Evolutionary conservation across 2,888 invertebrate species (phyloP).

Genomic region (Drosophila mimica): DNA sequence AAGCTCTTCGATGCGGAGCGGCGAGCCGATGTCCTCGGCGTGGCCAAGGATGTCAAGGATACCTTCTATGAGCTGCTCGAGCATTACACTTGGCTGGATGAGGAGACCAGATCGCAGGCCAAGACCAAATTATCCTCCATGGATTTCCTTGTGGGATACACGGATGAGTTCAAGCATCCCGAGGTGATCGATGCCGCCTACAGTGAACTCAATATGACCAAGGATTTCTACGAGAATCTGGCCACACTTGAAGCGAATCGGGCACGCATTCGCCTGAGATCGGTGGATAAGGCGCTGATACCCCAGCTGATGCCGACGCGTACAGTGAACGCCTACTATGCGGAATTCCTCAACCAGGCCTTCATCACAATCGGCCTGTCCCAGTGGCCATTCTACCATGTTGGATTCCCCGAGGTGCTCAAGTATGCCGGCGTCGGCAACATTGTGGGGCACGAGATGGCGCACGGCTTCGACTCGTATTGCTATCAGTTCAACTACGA

Average conservation of each 20-base stretch:
- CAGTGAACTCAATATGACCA: slow-evolving; percentile 61
- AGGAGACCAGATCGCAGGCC: slow-evolving; percentile 78
- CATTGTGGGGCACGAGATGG: slow-evolving; percentile 82
- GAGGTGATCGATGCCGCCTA: slow-evolving; percentile 68
- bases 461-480: slow-evolving; percentile 81
- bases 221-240: slow-evolving; percentile 73
- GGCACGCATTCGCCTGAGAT: slow-evolving; percentile 59
- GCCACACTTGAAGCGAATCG: slow-evolving; percentile 70
- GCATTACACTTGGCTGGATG: slow-evolving; percentile 79
- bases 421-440: slow-evolving; percentile 81
- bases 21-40: slow-evolving; percentile 72
- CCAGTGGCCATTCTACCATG: slow-evolving; percentile 80
- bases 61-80: slow-evolving; percentile 78
- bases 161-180: slow-evolving; percentile 76
- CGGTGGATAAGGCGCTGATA: slow-evolving; percentile 76
- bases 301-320: slow-evolving; percentile 78
- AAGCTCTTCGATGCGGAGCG: slow-evolving; percentile 72
- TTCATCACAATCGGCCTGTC: slow-evolving; percentile 81
- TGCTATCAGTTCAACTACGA: slow-evolving; percentile 81
- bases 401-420: slow-evolving; percentile 71
- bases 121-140: slow-evolving; percentile 79
- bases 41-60: slow-evolving; percentile 72
- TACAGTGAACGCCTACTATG: slow-evolving; percentile 82
- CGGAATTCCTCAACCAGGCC: slow-evolving; percentile 79
- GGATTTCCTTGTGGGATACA: slow-evolving; percentile 80